Conservation (phyloP, 2,113 vertebrate genomes). For the Malaclemys terrapin region DNA sequence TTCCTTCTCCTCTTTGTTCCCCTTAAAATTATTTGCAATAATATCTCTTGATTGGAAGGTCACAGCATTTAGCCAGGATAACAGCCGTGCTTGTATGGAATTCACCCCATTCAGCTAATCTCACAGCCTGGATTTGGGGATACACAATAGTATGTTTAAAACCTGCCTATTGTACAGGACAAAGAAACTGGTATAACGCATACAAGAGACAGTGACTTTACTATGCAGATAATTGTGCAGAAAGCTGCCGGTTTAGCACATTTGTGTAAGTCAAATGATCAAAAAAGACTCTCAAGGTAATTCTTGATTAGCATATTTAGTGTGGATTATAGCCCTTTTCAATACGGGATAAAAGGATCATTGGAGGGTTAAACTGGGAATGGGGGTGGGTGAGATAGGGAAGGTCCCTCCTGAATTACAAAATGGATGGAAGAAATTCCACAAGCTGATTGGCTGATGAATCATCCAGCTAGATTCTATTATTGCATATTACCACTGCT, state of each 20-base stretch:
- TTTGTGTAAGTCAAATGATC: not conserved
- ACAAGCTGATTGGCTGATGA: not conserved
- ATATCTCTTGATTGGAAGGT: slow-evolving; percentile 7
- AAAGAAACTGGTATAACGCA: slow-evolving; percentile 42
- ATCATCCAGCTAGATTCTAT: slow-evolving; percentile 30
- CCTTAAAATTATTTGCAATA: not conserved
- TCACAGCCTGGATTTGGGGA: not conserved
- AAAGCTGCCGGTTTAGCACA: not conserved
- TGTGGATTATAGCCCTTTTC: not conserved
- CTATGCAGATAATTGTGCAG: rapidly evolving
- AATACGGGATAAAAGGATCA: not conserved
- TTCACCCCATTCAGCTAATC: not conserved
- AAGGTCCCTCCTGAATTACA: slow-evolving; percentile 15
- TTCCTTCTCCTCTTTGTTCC: not conserved
- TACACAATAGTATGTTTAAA: slow-evolving; percentile 34
- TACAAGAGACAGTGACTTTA: slow-evolving; percentile 18
- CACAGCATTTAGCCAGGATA: not conserved
- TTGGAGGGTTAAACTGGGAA: slow-evolving; percentile 9
- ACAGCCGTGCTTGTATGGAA: not conserved
- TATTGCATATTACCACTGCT: not conserved
- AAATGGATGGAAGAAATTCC: not conserved
- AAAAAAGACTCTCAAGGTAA: not conserved
- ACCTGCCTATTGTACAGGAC: slow-evolving; percentile 21
- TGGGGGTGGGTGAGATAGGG: not conserved
- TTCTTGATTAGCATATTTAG: slow-evolving; percentile 33